A percentile compares a stretch with the other conserved stretches of the same genome.
These are phyloP conservation scores for Scaptomyza caliginosa DNA, from an alignment of 2,888 invertebrate genomes.

Conservation along the genomic window DNA sequence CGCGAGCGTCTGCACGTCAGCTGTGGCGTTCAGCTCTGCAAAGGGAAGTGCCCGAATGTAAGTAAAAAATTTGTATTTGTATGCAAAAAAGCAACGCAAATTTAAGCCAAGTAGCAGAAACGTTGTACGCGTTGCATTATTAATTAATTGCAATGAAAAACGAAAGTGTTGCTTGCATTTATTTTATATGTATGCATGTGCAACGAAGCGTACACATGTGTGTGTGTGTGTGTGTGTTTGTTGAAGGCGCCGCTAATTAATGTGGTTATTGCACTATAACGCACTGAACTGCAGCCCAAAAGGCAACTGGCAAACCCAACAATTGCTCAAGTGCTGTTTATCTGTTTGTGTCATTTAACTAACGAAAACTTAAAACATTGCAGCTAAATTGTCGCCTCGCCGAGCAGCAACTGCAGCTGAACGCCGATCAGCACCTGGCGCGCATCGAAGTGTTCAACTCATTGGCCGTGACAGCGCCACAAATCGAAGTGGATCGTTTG, in stretches of 20 bases:
- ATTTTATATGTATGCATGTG: slow-evolving; percentile 24
- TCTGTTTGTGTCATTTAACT: slow-evolving; percentile 17
- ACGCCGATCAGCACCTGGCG: slow-evolving; percentile 82
- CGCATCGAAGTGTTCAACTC: slow-evolving; percentile 91
- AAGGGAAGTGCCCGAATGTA: slow-evolving; percentile 88
- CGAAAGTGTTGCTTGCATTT: slow-evolving; percentile 64
- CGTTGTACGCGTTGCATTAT: slow-evolving; percentile 35
- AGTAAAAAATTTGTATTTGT: slow-evolving; percentile 47
- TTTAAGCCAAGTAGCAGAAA: slow-evolving; percentile 20
- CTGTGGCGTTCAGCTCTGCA: slow-evolving; percentile 91
- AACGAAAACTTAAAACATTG: slow-evolving; percentile 24
- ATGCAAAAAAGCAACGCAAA: too few relatives aligned
- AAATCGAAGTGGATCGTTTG: slow-evolving; percentile 88
- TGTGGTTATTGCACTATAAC: slow-evolving; percentile 81
- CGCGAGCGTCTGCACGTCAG: slow-evolving; percentile 90
- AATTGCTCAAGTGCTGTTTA: slow-evolving; percentile 36
- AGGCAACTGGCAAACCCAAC: slow-evolving; percentile 23
- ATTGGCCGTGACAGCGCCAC: slow-evolving; percentile 91
- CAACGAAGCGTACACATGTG: slow-evolving; percentile 52
- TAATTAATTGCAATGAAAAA: slow-evolving; percentile 73
- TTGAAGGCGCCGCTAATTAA: slow-evolving; percentile 67
- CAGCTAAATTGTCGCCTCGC: slow-evolving; percentile 84
- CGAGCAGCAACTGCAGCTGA: slow-evolving; percentile 77
- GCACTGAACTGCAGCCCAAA: slow-evolving; percentile 74
- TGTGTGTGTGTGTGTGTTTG: slow-evolving; percentile 37